These are phyloP conservation scores for Danio aesculapii DNA, from an alignment of 2,797 vertebrate species.

Conservation along the genomic window DNA sequence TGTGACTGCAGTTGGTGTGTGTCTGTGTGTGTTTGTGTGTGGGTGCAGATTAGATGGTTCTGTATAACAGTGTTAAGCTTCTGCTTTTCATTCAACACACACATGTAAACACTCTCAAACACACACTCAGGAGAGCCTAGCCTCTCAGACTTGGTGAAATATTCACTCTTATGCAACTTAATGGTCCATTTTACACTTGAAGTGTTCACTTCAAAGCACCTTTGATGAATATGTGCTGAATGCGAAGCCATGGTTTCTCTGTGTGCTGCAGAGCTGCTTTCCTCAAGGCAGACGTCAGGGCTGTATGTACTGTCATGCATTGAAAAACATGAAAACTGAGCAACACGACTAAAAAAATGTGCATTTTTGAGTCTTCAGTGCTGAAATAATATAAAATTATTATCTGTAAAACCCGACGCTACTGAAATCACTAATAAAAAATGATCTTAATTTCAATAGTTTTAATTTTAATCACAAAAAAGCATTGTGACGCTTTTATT, in stretches of 20 bases:
- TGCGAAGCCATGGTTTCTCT: slow-evolving; percentile 40
- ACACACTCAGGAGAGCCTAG: not conserved
- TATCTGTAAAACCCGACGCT: too few relatives aligned
- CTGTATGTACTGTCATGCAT: not conserved
- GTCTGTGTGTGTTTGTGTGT: slow-evolving; percentile 7
- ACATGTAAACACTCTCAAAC: slow-evolving; percentile 17
- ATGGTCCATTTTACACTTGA: slow-evolving; percentile 55
- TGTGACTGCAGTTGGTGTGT: slow-evolving; percentile 9
- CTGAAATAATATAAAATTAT: too few relatives aligned
- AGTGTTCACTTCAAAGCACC: slow-evolving; percentile 63
- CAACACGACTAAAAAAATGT: not conserved
- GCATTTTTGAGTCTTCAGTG: too few relatives aligned
- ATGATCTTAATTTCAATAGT: too few relatives aligned
- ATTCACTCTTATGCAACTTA: slow-evolving; percentile 26
- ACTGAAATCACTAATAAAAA: too few relatives aligned
- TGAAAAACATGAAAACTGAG: not conserved
- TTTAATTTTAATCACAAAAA: too few relatives aligned
- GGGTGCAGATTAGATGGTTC: not conserved
- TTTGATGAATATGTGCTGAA: not conserved
- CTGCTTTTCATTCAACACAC: slow-evolving; percentile 26
- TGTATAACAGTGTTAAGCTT: slow-evolving; percentile 14
- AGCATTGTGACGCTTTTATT: too few relatives aligned
- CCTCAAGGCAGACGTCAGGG: not conserved
- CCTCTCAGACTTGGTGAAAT: slow-evolving; percentile 46
- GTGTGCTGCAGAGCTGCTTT: not conserved